Base-by-base conservation (phyloP, 2,888 invertebrate species). In the Zelleria hepariella region DNA sequence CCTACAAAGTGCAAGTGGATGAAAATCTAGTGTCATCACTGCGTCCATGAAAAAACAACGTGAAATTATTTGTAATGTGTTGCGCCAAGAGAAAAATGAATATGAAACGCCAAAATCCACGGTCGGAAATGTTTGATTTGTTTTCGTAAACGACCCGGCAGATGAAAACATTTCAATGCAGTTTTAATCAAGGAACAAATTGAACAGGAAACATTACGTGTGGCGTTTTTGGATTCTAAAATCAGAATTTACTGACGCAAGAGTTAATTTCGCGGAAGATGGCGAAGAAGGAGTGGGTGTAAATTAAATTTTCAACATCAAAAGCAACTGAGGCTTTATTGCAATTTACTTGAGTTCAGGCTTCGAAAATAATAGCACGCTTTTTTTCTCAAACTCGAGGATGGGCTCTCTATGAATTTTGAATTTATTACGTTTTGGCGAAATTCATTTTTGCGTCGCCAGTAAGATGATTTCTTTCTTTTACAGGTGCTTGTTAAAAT, bases 281-380 rank as follows among this genome's bases (percentile, higher is more conserved):
- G 20, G 10, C 21, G 51, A 21, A 15, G 15, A 10, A 15, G 32
- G 15, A n/a, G 15, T 15, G 32, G 51, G 51, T 51, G 51, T 2
- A 51, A 51, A 51, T 51, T 51, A 51, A 51, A 51, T 51, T 20
- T 51, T 20, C 21, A 51, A 51, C 51, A 51, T 51, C 51, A 51
- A 51, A 42, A 51, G 51, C 51, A 51, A 23, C 20, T 20, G 51
- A 51, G 10, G 10, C 51, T 51, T 23, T 21, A 51, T 51, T 51
- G 51, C 51, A 51, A 51, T 51, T 51, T 49, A 21, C 49, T 49
- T 49, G 21, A 49, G 20, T 49, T 49, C 4, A n/a, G 21, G 23
- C 4, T 10, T 21, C 10, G 10, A 23, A 51, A 51, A 51, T 51
- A 23, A 21, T 51, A 42, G 32, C 21, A 15, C 51, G 20, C 21